phyloP scores from a whole-genome alignment of 2,888 invertebrate species.

The Flexamia atlantica region DNA sequence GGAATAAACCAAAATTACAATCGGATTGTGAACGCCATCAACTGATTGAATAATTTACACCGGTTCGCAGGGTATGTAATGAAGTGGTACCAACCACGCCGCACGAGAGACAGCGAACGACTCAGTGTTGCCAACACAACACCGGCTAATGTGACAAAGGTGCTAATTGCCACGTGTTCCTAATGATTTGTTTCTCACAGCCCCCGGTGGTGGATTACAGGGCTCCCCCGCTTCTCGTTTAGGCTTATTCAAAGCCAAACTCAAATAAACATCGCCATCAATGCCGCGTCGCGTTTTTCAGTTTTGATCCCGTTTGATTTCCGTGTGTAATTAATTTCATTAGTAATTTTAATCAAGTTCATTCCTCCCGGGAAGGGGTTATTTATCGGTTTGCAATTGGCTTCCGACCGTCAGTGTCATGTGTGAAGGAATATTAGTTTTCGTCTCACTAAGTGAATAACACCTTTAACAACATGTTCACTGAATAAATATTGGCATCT shows the following conservation, averaged over 20 bases:
- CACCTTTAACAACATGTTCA: too few species aligned
- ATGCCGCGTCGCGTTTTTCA: constrained; percentile 9
- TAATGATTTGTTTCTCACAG: constrained; percentile 44
- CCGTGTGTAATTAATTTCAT: constrained; percentile 24
- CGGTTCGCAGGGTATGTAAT: background rate
- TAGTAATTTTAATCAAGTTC: constrained; percentile 19
- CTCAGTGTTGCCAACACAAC: constrained; percentile 47
- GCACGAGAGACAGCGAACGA: background rate
- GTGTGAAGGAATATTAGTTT: too few species aligned
- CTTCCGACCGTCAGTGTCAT: background rate
- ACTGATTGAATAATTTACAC: too few species aligned
- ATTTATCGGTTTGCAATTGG: background rate
- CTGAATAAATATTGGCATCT: too few species aligned
- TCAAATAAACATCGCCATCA: constrained; percentile 44
- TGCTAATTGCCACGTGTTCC: constrained; percentile 39
- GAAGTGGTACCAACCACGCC: constrained; percentile 25
- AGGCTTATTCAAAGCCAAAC: constrained; percentile 38
- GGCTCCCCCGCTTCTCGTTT: constrained; percentile 25
- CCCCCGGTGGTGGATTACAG: constrained; percentile 33
- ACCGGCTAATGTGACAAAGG: constrained; percentile 56
- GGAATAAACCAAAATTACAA: too few species aligned
- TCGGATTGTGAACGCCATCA: too few species aligned
- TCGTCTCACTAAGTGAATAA: too few species aligned
- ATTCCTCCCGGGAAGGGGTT: background rate
- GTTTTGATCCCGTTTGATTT: constrained; percentile 19